Evolutionary conservation across 2,113 vertebrate genomes (phyloP), one percentile per base, ranked within the genome.

Genomic region (Phoxinus phoxinus): DNA sequence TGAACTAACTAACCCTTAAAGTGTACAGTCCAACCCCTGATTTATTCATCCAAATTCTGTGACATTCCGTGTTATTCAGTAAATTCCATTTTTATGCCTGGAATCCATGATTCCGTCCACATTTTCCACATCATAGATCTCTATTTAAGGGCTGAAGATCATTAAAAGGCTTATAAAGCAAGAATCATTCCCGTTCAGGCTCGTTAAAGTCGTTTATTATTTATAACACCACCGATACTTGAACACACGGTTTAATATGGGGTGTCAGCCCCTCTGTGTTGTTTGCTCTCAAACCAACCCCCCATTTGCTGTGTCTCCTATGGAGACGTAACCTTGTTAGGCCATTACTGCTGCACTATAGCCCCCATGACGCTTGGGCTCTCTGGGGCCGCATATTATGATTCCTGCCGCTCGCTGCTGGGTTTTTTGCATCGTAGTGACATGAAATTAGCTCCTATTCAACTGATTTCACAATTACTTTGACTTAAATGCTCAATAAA

Each of bases 131-230:
- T 51, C 25, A 27, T 63, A 56, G 51, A 8, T 21, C 19, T 56
- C 53, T 23, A 1, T 56, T n/a, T 13, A 32, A 71, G 4, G 37
- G 69, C 35, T 53, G 30, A 19, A 81, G 11, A 75, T 86, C 44
- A 82, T 56, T 56, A 56, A 23, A 56, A 56, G 53, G 53, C 53
- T 56, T 56, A 23, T 56, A 56, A 56, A 56, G 53, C 7, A 56
- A 56, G 53, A 9, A 23, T 56, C 53, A 56, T 23, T 37, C 69
- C 23, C 9, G 51, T 63, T 84, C 53, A 53, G 74, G 59, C 76
- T 87, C 53, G n/a, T 87, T 84, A 84, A 87, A 65, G 67, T 17
- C 1, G 11, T 75, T 81, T 84, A 87, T 87, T 84, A 74, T 58
- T 81, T 23, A 81, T 53, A 21, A 76, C n/a, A 5, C 69, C 9